These are phyloP conservation scores for Papio anubis DNA, from an alignment of 2,113 vertebrate genomes.

Conservation along the genomic window DNA sequence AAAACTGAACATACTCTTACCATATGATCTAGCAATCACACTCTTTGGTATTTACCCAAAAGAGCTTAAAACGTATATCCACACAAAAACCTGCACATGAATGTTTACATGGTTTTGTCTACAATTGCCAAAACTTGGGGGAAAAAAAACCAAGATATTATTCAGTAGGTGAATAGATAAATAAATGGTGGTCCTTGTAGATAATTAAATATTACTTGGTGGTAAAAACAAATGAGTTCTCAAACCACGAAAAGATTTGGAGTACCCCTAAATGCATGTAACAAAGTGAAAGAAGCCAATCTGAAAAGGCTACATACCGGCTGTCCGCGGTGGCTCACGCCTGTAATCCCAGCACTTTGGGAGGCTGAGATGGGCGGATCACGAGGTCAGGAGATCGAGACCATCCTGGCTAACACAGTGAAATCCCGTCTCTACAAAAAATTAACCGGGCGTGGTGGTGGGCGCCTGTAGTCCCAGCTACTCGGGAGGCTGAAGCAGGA, in stretches of 20 bases:
- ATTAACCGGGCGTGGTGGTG: too few relatives aligned
- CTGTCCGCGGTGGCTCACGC: too few relatives aligned
- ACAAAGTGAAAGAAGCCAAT: not conserved
- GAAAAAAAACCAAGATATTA: not conserved
- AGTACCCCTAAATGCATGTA: not conserved
- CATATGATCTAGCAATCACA: not conserved
- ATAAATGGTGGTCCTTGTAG: not conserved
- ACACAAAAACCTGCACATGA: not conserved
- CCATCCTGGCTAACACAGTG: too few relatives aligned
- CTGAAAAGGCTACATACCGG: not conserved
- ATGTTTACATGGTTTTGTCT: not conserved
- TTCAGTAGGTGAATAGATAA: not conserved
- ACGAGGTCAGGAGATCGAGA: too few relatives aligned
- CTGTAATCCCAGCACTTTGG: too few relatives aligned
- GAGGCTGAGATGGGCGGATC: too few relatives aligned
- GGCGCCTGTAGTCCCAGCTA: too few relatives aligned
- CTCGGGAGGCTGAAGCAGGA: too few relatives aligned
- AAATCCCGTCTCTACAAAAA: too few relatives aligned
- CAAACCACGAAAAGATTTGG: not conserved
- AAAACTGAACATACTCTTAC: not conserved
- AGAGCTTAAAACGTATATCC: not conserved
- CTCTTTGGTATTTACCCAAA: not conserved
- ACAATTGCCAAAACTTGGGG: not conserved
- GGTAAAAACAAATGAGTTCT: not conserved
- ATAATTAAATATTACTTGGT: not conserved